Conservation (phyloP, 1,140 invertebrate species). For the Heliconius hermathena region DNA sequence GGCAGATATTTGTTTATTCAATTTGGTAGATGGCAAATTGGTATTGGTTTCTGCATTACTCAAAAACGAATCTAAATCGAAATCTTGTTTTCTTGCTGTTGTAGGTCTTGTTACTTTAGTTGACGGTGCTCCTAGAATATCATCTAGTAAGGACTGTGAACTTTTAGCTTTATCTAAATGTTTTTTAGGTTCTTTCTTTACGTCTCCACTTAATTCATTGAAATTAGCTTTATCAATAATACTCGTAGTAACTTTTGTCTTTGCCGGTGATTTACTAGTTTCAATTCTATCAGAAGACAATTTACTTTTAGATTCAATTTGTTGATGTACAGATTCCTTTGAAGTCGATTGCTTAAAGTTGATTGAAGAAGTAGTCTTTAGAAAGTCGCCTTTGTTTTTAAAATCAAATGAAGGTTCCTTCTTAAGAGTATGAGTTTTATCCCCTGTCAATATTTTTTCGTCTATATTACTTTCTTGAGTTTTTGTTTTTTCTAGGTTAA, state of each 20-base stretch:
- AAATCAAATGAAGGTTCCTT: background rate
- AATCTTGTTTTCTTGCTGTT: slow-evolving; percentile 60
- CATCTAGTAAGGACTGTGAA: slow-evolving; percentile 69
- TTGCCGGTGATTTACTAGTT: slow-evolving; percentile 59
- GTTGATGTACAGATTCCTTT: slow-evolving; percentile 54
- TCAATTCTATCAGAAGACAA: slow-evolving; percentile 19
- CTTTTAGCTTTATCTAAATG: slow-evolving; percentile 65
- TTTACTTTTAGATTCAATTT: slow-evolving; percentile 30
- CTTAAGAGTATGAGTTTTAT: slow-evolving; percentile 17
- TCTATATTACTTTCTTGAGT: slow-evolving; percentile 24
- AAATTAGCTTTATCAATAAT: slow-evolving; percentile 47
- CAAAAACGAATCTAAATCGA: slow-evolving; percentile 67
- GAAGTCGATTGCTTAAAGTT: slow-evolving; percentile 52
- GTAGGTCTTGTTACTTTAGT: slow-evolving; percentile 46
- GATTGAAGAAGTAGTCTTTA: slow-evolving; percentile 45
- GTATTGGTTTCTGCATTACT: slow-evolving; percentile 56
- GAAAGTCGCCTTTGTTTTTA: slow-evolving; percentile 29
- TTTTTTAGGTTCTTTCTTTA: slow-evolving; percentile 59
- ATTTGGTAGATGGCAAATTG: background rate
- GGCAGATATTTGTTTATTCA: slow-evolving; percentile 37
- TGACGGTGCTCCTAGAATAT: slow-evolving; percentile 63
- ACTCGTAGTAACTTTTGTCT: slow-evolving; percentile 52
- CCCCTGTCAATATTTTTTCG: slow-evolving; percentile 18
- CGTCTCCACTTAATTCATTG: slow-evolving; percentile 51
- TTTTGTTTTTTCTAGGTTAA: slow-evolving; percentile 60